Conservation (phyloP, 1,140 invertebrate genomes). For the Apis cerana region DNA sequence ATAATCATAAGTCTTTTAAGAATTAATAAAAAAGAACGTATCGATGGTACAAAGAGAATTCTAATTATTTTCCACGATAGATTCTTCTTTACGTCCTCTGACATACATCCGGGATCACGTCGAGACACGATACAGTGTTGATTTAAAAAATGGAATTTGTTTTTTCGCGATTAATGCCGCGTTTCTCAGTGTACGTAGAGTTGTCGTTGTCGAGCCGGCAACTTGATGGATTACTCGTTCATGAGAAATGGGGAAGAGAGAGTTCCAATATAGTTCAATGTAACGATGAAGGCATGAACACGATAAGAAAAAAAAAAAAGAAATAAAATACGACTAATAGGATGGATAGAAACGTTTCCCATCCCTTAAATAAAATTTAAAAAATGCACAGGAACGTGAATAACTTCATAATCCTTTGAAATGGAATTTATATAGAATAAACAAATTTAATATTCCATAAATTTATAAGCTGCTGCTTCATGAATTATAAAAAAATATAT, state of each 20-base stretch:
- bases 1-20: no score
- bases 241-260: no score
- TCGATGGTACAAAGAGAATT: neutral
- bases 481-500: neutral
- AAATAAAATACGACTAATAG: neutral
- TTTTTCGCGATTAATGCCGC: neutral
- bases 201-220: neutral
- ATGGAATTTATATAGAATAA: neutral
- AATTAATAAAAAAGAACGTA: neutral
- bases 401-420: no score
- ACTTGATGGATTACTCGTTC: slow-evolving; percentile 16
- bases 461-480: neutral
- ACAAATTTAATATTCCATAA: neutral
- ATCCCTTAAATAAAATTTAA: neutral
- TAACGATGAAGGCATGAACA: neutral
- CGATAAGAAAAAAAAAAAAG: neutral
- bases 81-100: no score
- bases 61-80: neutral
- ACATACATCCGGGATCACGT: no score
- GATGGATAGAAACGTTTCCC: neutral
- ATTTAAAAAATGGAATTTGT: slow-evolving; percentile 18
- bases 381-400: no score
- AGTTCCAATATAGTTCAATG: neutral
- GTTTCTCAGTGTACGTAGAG: neutral
- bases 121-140: neutral